Evolutionary conservation across 64 coral and sea anemone genomes (phyloP).

Genomic region (Pachyseris speciosa): DNA sequence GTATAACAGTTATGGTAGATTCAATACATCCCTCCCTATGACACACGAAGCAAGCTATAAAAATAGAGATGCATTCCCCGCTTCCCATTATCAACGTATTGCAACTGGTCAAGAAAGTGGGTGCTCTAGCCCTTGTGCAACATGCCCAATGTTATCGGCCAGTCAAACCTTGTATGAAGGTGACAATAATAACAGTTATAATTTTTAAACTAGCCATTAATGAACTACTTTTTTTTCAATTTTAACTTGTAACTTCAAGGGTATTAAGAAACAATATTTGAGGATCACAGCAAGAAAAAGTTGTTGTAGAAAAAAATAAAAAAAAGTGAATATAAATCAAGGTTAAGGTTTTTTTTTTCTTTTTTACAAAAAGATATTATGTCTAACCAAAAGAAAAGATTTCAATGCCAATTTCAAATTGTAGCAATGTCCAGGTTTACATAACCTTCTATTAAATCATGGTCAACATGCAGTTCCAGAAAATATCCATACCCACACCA

Average conservation of each 20-base stretch:
- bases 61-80: slow-evolving; percentile 14
- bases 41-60: neutral
- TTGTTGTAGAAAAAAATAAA: neutral
- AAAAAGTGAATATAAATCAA: neutral
- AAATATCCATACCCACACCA: neutral
- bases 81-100: neutral
- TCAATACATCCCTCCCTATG: neutral
- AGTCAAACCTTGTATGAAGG: slow-evolving; percentile 19
- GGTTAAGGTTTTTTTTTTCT: neutral
- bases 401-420: slow-evolving; percentile 5
- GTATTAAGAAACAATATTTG: neutral
- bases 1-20: neutral
- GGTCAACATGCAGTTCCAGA: neutral
- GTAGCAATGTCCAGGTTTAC: neutral
- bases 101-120: neutral
- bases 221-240: neutral
- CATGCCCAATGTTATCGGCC: neutral
- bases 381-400: neutral
- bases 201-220: neutral
- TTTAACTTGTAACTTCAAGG: neutral
- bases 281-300: neutral
- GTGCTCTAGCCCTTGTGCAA: neutral
- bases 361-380: neutral
- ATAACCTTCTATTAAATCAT: neutral
- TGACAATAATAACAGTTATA: neutral